Base-by-base conservation (phyloP, 1,140 invertebrate genomes). In the Drosophila subobscura region DNA sequence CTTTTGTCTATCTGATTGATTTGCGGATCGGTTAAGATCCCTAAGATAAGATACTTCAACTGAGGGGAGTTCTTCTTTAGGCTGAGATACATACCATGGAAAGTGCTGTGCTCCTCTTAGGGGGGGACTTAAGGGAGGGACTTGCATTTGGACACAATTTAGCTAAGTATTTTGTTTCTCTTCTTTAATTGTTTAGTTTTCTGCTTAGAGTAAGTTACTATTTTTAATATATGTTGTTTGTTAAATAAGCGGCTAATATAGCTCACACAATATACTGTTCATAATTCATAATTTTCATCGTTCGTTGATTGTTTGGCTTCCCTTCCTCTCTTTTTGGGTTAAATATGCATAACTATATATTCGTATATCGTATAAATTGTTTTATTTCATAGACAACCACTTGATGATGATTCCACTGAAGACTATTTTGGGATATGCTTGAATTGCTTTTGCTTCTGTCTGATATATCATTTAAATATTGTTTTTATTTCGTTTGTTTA, bases 401-500 rank as follows among this genome's bases (percentile, higher is more conserved):
- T 76, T 80, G 74, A 79, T 84, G 65, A 70, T 56, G 33, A 46
- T 27, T 33, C 23, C 55, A 66, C 71, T 63, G 83, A 83, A 88
- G 83, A 88, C 83, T 88, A 88, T 88, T 77, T 83, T 77, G 83
- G 79, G 83, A 88, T 88, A 88, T 88, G 83, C 75, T 88, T 88
- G 84, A 88, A 88, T 88, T 88, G 67, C 83, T 78, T 79, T 74
- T 75, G 55, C 66, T 72, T 49, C 45, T 41, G 41, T 49, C 45
- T 41, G 41, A 37, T 37, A 37, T 37, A 8, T 33, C 10, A 37
- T 57, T 73, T 22, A 20, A 42, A 37, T 37, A 12, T 37, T 37
- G 10, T 27, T 27, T 37, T 12, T 12, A 37, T 37, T 10, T 20
- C 1, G 16, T 20, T 20, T 1, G 0, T 20, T 20, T 20, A 20